Evolutionary conservation across 2,797 vertebrate species (phyloP).

Genomic region (Protonibea diacanthus): DNA sequence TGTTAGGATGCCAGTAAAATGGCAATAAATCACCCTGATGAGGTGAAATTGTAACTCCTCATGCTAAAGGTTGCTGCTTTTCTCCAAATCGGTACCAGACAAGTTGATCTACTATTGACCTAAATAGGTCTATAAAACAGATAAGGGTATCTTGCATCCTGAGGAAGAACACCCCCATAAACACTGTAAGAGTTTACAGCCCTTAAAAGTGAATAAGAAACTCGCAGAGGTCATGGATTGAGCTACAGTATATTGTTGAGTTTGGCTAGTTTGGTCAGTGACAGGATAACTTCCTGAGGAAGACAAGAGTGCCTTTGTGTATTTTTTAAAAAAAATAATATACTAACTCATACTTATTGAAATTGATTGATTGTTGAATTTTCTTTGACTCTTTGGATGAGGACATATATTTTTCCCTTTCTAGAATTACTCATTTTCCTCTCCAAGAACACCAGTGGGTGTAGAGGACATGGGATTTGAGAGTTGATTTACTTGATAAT

Average conservation of each 20-base stretch:
- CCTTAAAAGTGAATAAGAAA: conserved; percentile 42
- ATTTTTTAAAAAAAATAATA: not conserved
- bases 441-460: not conserved
- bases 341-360: not conserved
- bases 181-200: conserved; percentile 54
- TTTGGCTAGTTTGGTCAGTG: not conserved
- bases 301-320: not conserved
- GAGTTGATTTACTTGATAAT: not conserved
- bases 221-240: conserved; percentile 35
- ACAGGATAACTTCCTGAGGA: conserved; percentile 11
- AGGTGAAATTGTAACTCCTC: conserved; percentile 42
- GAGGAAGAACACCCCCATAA: conserved; percentile 67
- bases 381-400: not conserved
- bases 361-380: not conserved
- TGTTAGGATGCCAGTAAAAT: conserved; percentile 60
- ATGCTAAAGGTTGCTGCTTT: conserved; percentile 69
- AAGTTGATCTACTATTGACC: conserved; percentile 65
- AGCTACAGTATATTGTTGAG: not conserved
- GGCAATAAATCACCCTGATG: conserved; percentile 54
- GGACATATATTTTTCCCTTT: not conserved
- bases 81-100: conserved; percentile 52
- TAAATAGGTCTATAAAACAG: conserved; percentile 68
- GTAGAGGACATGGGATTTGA: not conserved
- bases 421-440: not conserved
- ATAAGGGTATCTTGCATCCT: conserved; percentile 73